Evolutionary conservation across 2,113 vertebrate species (phyloP).

Genomic region (Xerus inauris): DNA sequence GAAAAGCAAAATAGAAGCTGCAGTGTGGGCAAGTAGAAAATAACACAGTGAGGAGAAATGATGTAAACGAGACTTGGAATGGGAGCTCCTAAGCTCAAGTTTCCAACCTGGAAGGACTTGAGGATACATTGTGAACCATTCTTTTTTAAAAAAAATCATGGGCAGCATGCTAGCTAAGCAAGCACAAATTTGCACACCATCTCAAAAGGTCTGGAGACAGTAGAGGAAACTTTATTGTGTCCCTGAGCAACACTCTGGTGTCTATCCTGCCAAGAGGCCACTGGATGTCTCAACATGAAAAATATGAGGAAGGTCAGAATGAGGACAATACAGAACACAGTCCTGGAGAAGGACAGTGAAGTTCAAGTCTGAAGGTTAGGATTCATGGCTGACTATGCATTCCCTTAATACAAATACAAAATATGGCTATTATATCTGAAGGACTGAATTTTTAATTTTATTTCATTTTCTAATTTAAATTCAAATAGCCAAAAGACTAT

Average conservation of each 20-base stretch:
- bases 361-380: not conserved
- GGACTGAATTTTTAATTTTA: not conserved
- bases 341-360: not conserved
- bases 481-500: not conserved
- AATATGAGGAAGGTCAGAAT: not conserved
- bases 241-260: not conserved
- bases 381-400: not conserved
- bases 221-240: not conserved
- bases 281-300: not conserved
- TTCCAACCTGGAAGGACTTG: not conserved
- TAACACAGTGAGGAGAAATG: slow-evolving; percentile 46
- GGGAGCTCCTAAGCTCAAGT: not conserved
- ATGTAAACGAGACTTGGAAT: not conserved
- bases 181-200: not conserved
- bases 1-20: slow-evolving; percentile 67
- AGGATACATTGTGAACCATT: not conserved
- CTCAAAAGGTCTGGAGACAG: not conserved
- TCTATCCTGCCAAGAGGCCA: not conserved
- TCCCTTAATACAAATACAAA: too few relatives aligned
- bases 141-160: too few relatives aligned
- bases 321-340: not conserved
- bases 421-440: not conserved
- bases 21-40: slow-evolving; percentile 72
- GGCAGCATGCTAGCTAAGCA: not conserved
- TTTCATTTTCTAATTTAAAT: slow-evolving; percentile 17